Evolutionary conservation across 2,113 vertebrate genomes (phyloP), one percentile per base, ranked within the genome.

Genomic region (Zingel zingel): DNA sequence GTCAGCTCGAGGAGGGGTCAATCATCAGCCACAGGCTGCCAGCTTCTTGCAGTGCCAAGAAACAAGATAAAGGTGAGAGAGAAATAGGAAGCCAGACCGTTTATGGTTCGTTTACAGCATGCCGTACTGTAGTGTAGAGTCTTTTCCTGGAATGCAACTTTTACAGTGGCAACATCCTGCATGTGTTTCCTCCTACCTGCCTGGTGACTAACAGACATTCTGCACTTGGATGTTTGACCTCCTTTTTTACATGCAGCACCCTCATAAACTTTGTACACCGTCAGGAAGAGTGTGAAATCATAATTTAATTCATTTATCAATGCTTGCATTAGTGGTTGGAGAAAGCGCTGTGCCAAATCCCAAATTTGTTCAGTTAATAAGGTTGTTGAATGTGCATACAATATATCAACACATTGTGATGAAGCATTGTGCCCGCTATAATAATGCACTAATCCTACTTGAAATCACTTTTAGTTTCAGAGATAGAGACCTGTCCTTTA

Each of bases 121-220:
- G 73, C 13, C 2, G 10, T 5, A 23, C 57, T 67, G 50, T 21
- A 66, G 19, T 19, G 3, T 58, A 16, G 56, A 66, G 76, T 68
- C 64, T 71, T 84, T 88, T 89, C 82, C 82, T 88, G 86, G 74
- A 88, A 88, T 77, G 79, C 74, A 77, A 14, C 68, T 71, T 80
- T 47, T 85, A 77, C 73, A 86, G 76, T 73, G 54, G 45, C 73
- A 84, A 82, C 84, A 82, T 90, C 84, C 86, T 91, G 74, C 78
- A 59, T 75, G 83, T 62, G 86, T 78, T 88, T 92, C 89, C 86
- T 88, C 47, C 21, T 0, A 53, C 48, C 21, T 36, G 59, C 54
- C 66, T 4, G 0, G 47, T 19, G 16, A 56, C 66, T 67, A 36
- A 58, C 65, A 54, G 14, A 54, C 43, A 21, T 56, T 64, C 66